Conservation (phyloP, 2,113 vertebrate genomes). For the Megatriorchis doriae region DNA sequence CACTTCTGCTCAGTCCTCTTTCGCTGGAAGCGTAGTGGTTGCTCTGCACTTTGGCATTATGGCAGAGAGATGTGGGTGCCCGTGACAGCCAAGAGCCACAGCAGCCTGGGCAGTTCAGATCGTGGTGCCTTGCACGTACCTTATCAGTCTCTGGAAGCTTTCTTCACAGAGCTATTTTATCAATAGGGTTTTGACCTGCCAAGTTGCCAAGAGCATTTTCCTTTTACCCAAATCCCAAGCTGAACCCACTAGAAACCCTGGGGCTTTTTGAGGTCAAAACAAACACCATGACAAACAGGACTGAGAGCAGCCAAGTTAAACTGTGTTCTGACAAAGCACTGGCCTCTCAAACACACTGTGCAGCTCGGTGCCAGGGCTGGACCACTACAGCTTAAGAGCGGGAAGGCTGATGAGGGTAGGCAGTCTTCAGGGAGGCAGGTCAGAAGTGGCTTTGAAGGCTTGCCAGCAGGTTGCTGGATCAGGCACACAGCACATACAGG, state of each 20-base stretch:
- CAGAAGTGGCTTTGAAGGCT: neutral
- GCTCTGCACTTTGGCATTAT: neutral
- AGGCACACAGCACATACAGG: neutral
- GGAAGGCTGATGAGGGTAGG: neutral
- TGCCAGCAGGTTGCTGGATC: rapidly evolving
- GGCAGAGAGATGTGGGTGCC: neutral
- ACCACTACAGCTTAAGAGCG: neutral
- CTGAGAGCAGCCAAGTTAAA: neutral
- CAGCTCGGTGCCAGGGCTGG: neutral
- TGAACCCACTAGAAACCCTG: neutral
- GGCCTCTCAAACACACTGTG: neutral
- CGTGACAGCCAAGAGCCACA: neutral
- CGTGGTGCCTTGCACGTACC: rapidly evolving
- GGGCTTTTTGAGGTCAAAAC: neutral
- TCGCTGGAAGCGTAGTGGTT: rapidly evolving
- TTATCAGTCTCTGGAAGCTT: neutral
- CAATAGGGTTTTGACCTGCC: neutral
- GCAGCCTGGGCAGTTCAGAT: neutral
- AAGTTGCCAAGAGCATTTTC: neutral
- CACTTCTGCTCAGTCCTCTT: neutral
- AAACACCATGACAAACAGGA: neutral
- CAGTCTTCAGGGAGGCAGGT: neutral
- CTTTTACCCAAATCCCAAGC: neutral
- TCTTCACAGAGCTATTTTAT: neutral
- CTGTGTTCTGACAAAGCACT: neutral